Evolutionary conservation across 2,797 vertebrate genomes (phyloP).

Genomic region (Cirrhinus mrigala): DNA sequence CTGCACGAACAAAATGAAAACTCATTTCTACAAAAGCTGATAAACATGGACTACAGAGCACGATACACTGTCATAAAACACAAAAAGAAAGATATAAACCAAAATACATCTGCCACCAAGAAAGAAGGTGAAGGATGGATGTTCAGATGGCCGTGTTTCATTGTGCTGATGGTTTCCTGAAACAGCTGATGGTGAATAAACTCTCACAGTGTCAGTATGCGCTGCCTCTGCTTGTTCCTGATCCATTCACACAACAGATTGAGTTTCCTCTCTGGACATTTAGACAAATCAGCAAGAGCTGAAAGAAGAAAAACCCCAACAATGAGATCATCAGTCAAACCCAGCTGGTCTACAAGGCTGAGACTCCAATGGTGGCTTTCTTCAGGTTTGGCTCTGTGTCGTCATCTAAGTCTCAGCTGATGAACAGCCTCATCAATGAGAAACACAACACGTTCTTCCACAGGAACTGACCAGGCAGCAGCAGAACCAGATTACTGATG

Average conservation of each 20-base stretch:
- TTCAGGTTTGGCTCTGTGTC: background rate
- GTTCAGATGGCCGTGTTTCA: background rate
- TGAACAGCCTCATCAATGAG: background rate
- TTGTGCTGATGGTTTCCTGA: constrained; percentile 40
- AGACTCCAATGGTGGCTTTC: constrained; percentile 16
- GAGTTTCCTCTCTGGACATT: constrained; percentile 29
- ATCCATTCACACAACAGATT: constrained; percentile 46
- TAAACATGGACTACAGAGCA: background rate
- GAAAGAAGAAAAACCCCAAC: background rate
- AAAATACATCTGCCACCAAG: too few relatives aligned
- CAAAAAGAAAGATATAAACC: accelerated
- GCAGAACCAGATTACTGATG: constrained; percentile 24
- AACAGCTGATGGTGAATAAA: constrained; percentile 64
- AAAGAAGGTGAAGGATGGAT: background rate
- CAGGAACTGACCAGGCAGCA: background rate
- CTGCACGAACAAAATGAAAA: background rate
- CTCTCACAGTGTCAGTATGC: constrained; percentile 48
- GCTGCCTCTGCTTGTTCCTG: constrained; percentile 76
- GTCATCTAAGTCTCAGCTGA: constrained; percentile 12
- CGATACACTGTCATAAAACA: background rate
- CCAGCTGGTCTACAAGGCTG: background rate
- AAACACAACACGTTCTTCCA: background rate
- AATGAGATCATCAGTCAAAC: background rate
- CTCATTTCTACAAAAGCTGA: background rate
- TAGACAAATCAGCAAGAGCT: constrained; percentile 5